phyloP scores from a whole-genome alignment of 2,113 vertebrate species.

The Oostethus manadensis region DNA sequence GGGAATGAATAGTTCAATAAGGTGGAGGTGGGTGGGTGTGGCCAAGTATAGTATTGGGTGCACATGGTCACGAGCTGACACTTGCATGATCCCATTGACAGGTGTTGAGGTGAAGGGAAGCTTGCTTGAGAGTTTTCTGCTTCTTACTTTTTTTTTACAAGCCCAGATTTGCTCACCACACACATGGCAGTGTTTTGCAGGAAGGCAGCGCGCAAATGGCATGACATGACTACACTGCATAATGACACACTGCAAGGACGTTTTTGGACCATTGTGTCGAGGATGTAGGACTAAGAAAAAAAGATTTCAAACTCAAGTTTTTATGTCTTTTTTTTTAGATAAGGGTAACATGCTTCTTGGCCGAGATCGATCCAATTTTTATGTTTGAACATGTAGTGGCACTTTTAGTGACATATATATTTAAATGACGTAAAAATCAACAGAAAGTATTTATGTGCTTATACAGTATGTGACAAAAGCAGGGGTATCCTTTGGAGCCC shows the following conservation, averaged over 20 bases:
- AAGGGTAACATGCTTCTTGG: not conserved
- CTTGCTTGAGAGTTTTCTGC: slow-evolving; percentile 53
- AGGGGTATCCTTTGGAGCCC: too few species aligned
- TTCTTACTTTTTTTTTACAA: slow-evolving; percentile 45
- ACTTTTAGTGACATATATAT: too few species aligned
- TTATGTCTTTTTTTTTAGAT: not conserved
- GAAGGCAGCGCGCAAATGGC: slow-evolving; percentile 39
- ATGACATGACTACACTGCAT: slow-evolving; percentile 30
- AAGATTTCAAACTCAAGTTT: not conserved
- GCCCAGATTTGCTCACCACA: slow-evolving; percentile 45
- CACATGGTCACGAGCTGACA: slow-evolving; percentile 49
- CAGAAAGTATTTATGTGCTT: too few species aligned
- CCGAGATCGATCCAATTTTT: too few species aligned
- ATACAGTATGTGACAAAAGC: too few species aligned
- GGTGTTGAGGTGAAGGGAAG: slow-evolving; percentile 60
- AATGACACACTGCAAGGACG: slow-evolving; percentile 16
- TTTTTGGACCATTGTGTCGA: slow-evolving; percentile 7
- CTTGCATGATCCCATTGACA: slow-evolving; percentile 57
- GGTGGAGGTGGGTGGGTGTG: not conserved
- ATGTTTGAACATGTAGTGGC: too few species aligned
- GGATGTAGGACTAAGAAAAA: not conserved
- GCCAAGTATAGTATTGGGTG: slow-evolving; percentile 5
- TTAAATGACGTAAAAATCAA: too few species aligned
- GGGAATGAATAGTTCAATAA: slow-evolving; percentile 28
- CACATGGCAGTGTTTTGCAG: slow-evolving; percentile 59